Evolutionary conservation across 2,113 vertebrate genomes (phyloP).

Genomic region (Eonycteris spelaea): DNA sequence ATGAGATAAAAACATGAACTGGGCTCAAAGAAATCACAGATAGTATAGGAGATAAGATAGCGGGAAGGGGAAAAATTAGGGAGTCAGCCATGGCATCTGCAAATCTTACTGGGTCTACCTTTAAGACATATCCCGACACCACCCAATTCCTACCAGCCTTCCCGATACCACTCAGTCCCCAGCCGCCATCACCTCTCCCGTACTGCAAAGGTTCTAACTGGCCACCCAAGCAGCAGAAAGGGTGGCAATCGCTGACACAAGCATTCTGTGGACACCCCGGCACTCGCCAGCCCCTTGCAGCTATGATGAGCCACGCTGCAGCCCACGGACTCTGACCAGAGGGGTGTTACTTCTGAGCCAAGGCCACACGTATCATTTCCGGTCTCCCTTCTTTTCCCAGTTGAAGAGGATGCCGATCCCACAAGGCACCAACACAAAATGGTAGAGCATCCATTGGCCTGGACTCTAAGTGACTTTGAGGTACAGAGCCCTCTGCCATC

Average conservation of each 20-base stretch:
- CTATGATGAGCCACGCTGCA: background rate
- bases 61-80: background rate
- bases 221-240: background rate
- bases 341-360: background rate
- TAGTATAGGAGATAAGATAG: background rate
- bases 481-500: background rate
- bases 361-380: background rate
- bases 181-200: rapidly evolving
- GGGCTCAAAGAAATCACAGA: background rate
- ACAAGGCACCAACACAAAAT: background rate
- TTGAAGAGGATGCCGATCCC: background rate
- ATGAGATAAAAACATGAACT: background rate
- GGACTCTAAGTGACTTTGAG: background rate
- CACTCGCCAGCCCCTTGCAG: background rate
- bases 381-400: background rate
- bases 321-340: background rate
- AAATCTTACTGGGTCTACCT: background rate
- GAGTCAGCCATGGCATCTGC: background rate
- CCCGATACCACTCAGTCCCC: background rate
- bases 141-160: too few species aligned
- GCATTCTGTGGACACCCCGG: too few species aligned
- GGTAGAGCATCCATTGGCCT: background rate
- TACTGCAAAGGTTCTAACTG: rapidly evolving
- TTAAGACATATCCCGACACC: background rate
- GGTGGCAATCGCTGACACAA: background rate